Evolutionary conservation across 2,888 invertebrate genomes (phyloP), one percentile per base, ranked within the genome.

Genomic region (Hedya salicella): DNA sequence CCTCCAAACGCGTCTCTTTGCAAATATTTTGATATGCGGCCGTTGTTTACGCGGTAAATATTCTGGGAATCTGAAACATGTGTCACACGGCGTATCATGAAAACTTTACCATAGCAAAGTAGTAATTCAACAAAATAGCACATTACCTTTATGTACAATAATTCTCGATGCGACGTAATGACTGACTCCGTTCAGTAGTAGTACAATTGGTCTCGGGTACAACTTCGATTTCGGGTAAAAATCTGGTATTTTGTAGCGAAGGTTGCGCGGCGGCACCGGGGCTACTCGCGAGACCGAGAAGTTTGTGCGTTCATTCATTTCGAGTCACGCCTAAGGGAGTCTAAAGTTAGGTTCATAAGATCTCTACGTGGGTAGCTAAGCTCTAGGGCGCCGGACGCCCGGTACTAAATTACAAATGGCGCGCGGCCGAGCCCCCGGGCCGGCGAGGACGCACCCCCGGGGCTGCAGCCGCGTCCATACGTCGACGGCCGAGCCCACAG

Each of bases 221-320:
- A n/a, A 17, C 36, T 9, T 2, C 3, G 9, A 36, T 36, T 9
- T 36, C 11, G 9, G 36, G 3, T 36, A 6, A 2, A 11, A 52
- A 13, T 53, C 40, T 16, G 40, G 17, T 57, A 30, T 46, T 32
- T 32, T 17, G 59, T 17, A 50, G 36, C 53, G 59, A 59, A 40
- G 57, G 14, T 17, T 25, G 54, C 17, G 40, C 66, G 68, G 63
- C 53, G 53, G 36, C 50, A 61, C 36, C 52, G 32, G 63, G 32
- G 52, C 57, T 42, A 42, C 30, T 30, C 36, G 32, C 61, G 53
- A 13, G 44, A 44, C 32, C 9, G 48, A 19, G 5, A 57, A 50
- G 69, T 75, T 84, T 85, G 87, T 87, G 87, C 87, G 87, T 83
- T 80, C 75, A 73, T 81, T 77, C 69, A 71, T 73, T 68, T 73